These are phyloP conservation scores for Lophotriccus pileatus DNA, from an alignment of 2,797 vertebrate genomes.

Conservation along the genomic window DNA sequence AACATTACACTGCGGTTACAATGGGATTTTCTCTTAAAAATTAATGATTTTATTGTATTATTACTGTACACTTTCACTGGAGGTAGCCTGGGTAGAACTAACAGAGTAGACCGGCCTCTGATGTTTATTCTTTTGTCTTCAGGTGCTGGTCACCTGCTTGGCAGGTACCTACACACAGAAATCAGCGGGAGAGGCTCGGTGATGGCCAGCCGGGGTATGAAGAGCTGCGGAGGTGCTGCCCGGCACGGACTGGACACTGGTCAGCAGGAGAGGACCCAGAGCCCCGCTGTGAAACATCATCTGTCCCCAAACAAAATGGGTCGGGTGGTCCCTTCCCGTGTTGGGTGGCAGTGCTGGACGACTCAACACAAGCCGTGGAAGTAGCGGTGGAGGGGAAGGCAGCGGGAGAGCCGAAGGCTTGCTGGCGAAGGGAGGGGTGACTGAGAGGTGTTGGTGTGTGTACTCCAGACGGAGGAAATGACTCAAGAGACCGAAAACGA, in stretches of 20 bases:
- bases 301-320: accelerated
- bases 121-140: not conserved
- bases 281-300: not conserved
- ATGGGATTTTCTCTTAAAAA: not conserved
- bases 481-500: not conserved
- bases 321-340: accelerated
- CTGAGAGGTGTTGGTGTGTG: not conserved
- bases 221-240: not conserved
- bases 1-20: not conserved
- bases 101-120: accelerated
- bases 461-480: not conserved
- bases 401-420: not conserved
- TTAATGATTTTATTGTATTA: accelerated
- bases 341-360: accelerated
- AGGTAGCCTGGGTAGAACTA: not conserved
- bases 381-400: not conserved
- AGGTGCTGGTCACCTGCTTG: not conserved
- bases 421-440: not conserved
- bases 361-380: accelerated
- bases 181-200: accelerated
- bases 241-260: accelerated
- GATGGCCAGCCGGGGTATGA: accelerated
- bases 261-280: not conserved
- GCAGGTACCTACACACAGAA: not conserved
- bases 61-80: not conserved